These are phyloP conservation scores for Melangyna quadrimaculata DNA, from an alignment of 2,888 invertebrate species.

Conservation along the genomic window DNA sequence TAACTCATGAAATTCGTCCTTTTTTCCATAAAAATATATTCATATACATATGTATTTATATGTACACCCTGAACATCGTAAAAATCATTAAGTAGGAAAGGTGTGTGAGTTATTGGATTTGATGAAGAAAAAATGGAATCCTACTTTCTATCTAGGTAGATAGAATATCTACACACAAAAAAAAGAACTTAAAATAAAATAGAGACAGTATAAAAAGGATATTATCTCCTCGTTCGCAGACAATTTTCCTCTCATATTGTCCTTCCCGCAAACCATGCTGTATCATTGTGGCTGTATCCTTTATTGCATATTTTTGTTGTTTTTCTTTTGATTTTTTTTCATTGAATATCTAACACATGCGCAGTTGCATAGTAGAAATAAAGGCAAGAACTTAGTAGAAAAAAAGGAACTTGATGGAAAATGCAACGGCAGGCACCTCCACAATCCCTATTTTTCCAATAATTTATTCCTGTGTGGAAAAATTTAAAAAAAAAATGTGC, in stretches of 20 bases:
- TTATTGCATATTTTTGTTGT: background rate
- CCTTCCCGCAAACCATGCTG: background rate
- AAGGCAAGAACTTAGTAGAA: background rate
- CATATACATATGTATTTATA: conserved; percentile 7
- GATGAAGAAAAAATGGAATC: background rate
- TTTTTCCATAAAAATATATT: conserved; percentile 4
- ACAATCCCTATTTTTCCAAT: background rate
- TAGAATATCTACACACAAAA: background rate
- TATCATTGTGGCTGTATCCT: too few relatives aligned
- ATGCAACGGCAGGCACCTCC: background rate
- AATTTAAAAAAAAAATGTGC: background rate
- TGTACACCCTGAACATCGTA: conserved; percentile 12
- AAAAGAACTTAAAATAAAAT: background rate
- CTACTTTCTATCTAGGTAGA: background rate
- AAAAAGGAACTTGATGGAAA: conserved; percentile 18
- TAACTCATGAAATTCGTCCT: conserved; percentile 23
- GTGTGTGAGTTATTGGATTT: background rate
- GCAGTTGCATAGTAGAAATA: background rate
- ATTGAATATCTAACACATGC: conserved; percentile 9
- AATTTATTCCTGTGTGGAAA: background rate
- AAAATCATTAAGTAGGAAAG: too few relatives aligned
- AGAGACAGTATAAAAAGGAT: conserved; percentile 7
- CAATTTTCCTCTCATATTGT: background rate
- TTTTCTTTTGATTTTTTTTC: background rate
- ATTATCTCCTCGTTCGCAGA: conserved; percentile 30